Evolutionary conservation across 1,140 invertebrate genomes (phyloP), one percentile per base, ranked within the genome.

Genomic region (Anadara kagoshimensis): DNA sequence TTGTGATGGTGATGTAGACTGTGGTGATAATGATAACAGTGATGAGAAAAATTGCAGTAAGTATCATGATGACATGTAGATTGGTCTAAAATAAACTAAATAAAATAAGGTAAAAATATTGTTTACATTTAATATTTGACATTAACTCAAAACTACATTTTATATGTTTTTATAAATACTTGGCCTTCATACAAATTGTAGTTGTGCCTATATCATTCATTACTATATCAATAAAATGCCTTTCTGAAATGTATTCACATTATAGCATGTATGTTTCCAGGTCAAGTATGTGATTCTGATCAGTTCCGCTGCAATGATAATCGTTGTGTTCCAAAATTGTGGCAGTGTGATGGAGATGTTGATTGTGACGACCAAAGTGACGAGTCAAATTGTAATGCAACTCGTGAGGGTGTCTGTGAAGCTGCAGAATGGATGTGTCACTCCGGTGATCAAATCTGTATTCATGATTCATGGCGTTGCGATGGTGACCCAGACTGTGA

Each of bases 1-100:
- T 26, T 99, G 98, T 87, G 98, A 95, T 88, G 92, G 92, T 5
- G 96, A 98, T 75, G 93, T 96, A 83, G 97, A 99, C 89, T 99
- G 98, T 85, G 93, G 93, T 1, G 97, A 99, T 88, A 92, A 93
- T 1, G 97, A 99, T 88, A 92, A 93, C n/a, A 95, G 94, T 45
- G 90, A 91, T 82, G 90, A 91, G 77, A 53, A 5, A 22, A 59
- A 53, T 53, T 75, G 73, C 47, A n/a, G 73, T 75, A 67, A 62
- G 73, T 70, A 3, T 2, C 2, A 51, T n/a, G n/a, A n/a, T n/a
- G n/a, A n/a, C 26, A 22, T 7, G 26, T 22, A n/a, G 18, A 20
- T 14, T 14, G 18, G 26, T 22, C 8, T 0, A 20, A 1, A 20
- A 16, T 26, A 5, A 14, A 4, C 14, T 58, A 12, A 58, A 58